Percentiles rank a stretch among this genome's conserved stretches.
Conservation (phyloP, 2,888 invertebrate species). For the Carpatolechia fugitivella region DNA sequence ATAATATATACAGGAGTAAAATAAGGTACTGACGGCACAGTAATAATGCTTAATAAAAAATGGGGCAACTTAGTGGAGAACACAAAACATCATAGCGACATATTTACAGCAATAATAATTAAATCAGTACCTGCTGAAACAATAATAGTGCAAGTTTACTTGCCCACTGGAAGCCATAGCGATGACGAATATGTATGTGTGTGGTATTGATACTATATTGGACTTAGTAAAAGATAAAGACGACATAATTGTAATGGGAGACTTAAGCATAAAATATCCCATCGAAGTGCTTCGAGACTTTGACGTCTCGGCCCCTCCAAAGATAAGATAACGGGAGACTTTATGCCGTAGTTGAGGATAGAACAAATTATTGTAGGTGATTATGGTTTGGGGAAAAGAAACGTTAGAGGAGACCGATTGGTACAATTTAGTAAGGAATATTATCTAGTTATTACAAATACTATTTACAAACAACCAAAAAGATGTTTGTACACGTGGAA, state of each 20-base stretch:
- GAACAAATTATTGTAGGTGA: too few species aligned
- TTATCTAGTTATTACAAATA: conserved; percentile 1
- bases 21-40: conserved; percentile 6
- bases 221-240: too few species aligned
- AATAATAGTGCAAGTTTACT: conserved; percentile 6
- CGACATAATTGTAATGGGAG: too few species aligned
- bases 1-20: conserved; percentile 13
- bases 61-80: conserved; percentile 7
- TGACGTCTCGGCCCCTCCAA: too few species aligned
- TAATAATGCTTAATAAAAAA: conserved; percentile 9
- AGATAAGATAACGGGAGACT: too few species aligned
- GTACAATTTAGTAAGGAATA: conserved; percentile 1
- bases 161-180: conserved; percentile 11
- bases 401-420: background rate
- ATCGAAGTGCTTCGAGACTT: too few species aligned
- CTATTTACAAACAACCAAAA: background rate
- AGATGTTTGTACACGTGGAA: conserved; percentile 4
- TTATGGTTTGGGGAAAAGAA: background rate
- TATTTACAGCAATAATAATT: background rate
- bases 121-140: background rate
- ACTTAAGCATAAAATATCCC: too few species aligned
- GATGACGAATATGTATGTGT: too few species aligned
- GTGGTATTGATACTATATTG: too few species aligned
- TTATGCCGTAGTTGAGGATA: too few species aligned
- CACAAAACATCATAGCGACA: conserved; percentile 8